Evolutionary conservation across 2,113 vertebrate species (phyloP).

Genomic region (Lophotis ruficrista): DNA sequence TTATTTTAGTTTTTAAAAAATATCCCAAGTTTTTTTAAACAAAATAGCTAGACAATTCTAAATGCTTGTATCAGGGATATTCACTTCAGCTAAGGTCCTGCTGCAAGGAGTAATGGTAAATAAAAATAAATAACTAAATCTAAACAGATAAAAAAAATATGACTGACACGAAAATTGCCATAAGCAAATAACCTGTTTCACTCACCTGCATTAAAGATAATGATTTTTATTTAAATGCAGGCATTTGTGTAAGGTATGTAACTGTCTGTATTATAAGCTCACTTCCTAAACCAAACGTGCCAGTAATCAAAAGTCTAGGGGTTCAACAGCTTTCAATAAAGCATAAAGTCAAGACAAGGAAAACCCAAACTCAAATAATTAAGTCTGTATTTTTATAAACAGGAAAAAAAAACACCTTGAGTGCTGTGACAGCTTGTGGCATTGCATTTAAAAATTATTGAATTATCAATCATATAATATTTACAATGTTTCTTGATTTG

Average conservation of each 20-base stretch:
- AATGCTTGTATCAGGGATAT: background rate
- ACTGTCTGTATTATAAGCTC: background rate
- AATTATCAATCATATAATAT: background rate
- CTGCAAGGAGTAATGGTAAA: background rate
- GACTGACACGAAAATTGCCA: background rate
- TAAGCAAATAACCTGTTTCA: background rate
- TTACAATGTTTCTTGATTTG: background rate
- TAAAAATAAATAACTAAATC: background rate
- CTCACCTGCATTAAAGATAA: background rate
- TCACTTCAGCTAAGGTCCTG: background rate
- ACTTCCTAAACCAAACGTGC: background rate
- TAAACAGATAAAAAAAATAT: background rate
- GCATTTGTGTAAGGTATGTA: background rate
- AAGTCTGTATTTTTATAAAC: background rate
- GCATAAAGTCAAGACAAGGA: background rate
- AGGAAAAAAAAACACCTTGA: background rate
- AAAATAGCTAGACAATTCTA: background rate
- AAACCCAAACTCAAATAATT: background rate
- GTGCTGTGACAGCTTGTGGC: background rate
- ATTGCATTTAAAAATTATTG: background rate
- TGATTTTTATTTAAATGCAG: background rate
- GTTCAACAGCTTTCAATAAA: background rate
- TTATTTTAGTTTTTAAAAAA: background rate
- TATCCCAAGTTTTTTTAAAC: background rate
- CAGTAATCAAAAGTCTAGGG: background rate